A percentile compares a stretch with the other conserved stretches of the same genome.
These are phyloP conservation scores for Epizoanthus ramosus DNA, from an alignment of 92 coral and sea anemone species.

Conservation along the genomic window DNA sequence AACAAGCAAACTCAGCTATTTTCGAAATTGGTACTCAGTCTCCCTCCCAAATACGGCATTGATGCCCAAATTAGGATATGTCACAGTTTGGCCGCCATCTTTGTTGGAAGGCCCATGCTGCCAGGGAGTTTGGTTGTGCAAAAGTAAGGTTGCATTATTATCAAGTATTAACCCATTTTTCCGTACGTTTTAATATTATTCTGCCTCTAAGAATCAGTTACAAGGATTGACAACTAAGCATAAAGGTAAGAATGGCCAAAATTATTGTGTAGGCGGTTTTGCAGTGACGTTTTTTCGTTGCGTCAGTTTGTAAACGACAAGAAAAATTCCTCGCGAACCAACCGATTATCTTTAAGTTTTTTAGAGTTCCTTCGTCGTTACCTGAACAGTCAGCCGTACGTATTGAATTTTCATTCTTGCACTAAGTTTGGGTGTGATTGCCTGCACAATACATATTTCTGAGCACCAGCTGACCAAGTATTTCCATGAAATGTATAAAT, in stretches of 20 bases:
- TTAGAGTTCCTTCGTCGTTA: not conserved
- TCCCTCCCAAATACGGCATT: constrained; percentile 25
- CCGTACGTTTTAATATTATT: not conserved
- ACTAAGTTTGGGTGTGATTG: too few species aligned
- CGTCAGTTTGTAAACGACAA: not conserved
- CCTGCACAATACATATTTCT: too few species aligned
- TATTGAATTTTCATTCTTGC: too few species aligned
- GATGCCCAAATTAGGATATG: constrained; percentile 32
- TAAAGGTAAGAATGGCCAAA: constrained; percentile 7
- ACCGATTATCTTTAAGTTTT: not conserved
- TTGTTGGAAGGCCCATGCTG: not conserved
- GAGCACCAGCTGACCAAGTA: too few species aligned
- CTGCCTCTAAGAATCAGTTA: not conserved
- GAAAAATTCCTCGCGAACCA: not conserved
- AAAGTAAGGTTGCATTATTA: too few species aligned
- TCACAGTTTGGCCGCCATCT: constrained; percentile 32
- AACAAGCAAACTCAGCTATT: not conserved
- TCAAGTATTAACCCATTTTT: not conserved
- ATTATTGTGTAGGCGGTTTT: not conserved
- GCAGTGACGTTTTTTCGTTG: not conserved
- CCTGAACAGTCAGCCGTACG: too few species aligned
- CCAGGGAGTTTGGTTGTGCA: not conserved
- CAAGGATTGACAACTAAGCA: not conserved
- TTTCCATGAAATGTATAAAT: too few species aligned
- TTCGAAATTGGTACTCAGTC: not conserved